Evolutionary conservation across 2,113 vertebrate species (phyloP), one percentile per base, ranked within the genome.

Genomic region (Conger conger): DNA sequence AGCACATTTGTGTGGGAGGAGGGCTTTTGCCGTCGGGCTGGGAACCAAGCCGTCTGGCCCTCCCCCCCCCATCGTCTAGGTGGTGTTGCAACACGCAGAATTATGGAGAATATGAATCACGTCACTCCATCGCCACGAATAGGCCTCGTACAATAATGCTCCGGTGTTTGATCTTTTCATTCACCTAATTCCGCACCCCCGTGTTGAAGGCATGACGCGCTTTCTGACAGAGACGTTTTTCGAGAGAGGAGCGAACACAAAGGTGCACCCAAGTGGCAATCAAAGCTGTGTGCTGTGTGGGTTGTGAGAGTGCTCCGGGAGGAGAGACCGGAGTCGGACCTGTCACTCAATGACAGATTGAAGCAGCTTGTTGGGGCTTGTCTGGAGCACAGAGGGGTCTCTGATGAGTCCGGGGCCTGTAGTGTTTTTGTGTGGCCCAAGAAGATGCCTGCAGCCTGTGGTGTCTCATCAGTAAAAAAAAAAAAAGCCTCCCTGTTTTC

Each of bases 81-180:
- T 94, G 93, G 90, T 94, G 94, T 93, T 92, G 78, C 83, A n/a
- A 77, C 89, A 86, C 88, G 86, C 86, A 78, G 77, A 63, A 87
- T 83, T 35, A 92, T 38, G 91, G 89, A 90, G 90, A 91, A 87
- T 87, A 83, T 93, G 90, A 93, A 85, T 92, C 87, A 91, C 85
- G 37, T 82, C 80, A 86, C 79, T 87, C 84, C 73, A 73, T 79
- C 77, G 79, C 76, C 77, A 84, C 36, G 0, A 84, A 60, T 83
- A 84, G 83, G 40, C 53, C 36, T 36, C 45, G 1, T 13, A 76
- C 27, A 63, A 82, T 83, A 60, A 87, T 88, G 23, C 27, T 36
- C 16, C 30, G 20, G 35, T 0, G 73, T 30, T n/a, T 86, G 37
- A 38, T 50, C 23, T 87, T 86, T 86, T 57, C 73, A 81, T 57